Evolutionary conservation across 1,140 invertebrate genomes (phyloP).

Genomic region (Drosophila pseudoananassae): DNA sequence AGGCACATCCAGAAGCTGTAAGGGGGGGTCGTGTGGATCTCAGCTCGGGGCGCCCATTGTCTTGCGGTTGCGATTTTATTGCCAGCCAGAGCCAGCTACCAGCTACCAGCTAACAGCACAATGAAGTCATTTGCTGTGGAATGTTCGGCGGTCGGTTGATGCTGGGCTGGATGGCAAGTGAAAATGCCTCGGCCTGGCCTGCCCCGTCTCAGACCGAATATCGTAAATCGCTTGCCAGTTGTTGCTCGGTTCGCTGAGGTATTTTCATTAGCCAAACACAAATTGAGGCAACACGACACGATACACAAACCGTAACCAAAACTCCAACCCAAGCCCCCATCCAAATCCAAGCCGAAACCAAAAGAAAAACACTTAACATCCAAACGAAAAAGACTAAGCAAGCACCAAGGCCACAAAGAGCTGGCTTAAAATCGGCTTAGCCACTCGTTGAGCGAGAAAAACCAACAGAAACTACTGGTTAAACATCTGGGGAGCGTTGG

Average conservation of each 20-base stretch:
- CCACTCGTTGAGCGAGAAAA: conserved; percentile 52
- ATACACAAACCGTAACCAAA: conserved; percentile 16
- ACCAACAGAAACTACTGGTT: conserved; percentile 62
- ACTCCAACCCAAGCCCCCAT: neutral
- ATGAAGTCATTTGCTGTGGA: conserved; percentile 50
- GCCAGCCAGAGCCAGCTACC: neutral
- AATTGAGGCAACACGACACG: conserved; percentile 66
- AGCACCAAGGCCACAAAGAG: conserved; percentile 21
- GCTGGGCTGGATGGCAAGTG: conserved; percentile 16
- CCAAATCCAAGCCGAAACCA: conserved; percentile 5
- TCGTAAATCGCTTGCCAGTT: conserved; percentile 49
- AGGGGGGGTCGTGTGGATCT: conserved; percentile 23
- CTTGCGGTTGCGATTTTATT: conserved; percentile 53
- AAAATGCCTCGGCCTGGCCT: conserved; percentile 39
- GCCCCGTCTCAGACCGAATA: conserved; percentile 43
- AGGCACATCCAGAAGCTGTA: conserved; percentile 1
- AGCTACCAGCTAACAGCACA: conserved; percentile 2
- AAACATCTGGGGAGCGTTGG: conserved; percentile 29
- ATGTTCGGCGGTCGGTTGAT: conserved; percentile 18
- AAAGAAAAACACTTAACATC: conserved; percentile 72
- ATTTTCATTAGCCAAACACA: conserved; percentile 77
- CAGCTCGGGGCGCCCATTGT: conserved; percentile 46
- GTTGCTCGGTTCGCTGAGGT: conserved; percentile 17
- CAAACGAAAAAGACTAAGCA: conserved; percentile 62
- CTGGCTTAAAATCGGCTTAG: conserved; percentile 8